These are phyloP conservation scores for Melanotaenia duboulayi DNA, from an alignment of 2,113 vertebrate species.

Conservation along the genomic window DNA sequence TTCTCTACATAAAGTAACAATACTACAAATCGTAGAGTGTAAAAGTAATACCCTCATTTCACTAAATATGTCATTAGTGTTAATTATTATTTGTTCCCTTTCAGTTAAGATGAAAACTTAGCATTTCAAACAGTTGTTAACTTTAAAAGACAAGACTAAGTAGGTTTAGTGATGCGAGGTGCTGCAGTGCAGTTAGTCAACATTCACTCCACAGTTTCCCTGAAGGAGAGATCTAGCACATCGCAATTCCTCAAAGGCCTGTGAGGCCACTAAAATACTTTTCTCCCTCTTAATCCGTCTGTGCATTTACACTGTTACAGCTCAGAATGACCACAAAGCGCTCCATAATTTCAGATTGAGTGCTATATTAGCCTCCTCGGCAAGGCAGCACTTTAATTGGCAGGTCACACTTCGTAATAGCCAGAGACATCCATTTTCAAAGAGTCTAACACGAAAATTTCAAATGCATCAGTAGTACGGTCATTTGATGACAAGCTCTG, in stretches of 20 bases:
- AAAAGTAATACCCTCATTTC: slow-evolving; percentile 36
- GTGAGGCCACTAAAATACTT: slow-evolving; percentile 36
- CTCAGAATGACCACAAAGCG: slow-evolving; percentile 27
- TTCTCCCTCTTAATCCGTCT: slow-evolving; percentile 35
- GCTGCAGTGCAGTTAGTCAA: slow-evolving; percentile 54
- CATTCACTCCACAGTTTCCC: slow-evolving; percentile 46
- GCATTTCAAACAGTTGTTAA: slow-evolving; percentile 17
- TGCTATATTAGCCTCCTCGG: slow-evolving; percentile 42
- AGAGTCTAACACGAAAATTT: slow-evolving; percentile 49
- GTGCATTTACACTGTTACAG: slow-evolving; percentile 43
- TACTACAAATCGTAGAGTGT: slow-evolving; percentile 37
- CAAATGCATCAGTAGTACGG: slow-evolving; percentile 66
- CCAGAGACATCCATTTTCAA: slow-evolving; percentile 53
- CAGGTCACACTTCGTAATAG: slow-evolving; percentile 59
- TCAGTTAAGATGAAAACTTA: slow-evolving; percentile 18
- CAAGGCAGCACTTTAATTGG: slow-evolving; percentile 64
- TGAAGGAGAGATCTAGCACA: slow-evolving; percentile 38
- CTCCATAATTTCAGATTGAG: slow-evolving; percentile 49
- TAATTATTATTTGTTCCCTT: slow-evolving; percentile 38
- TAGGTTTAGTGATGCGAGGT: slow-evolving; percentile 42
- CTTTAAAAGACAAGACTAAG: slow-evolving; percentile 24
- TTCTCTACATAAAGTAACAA: not conserved
- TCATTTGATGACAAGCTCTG: slow-evolving; percentile 51
- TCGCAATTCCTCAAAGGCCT: slow-evolving; percentile 35
- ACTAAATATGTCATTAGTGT: slow-evolving; percentile 61